Conservation (phyloP, 1,140 invertebrate species). For the Eriocheir sinensis region DNA sequence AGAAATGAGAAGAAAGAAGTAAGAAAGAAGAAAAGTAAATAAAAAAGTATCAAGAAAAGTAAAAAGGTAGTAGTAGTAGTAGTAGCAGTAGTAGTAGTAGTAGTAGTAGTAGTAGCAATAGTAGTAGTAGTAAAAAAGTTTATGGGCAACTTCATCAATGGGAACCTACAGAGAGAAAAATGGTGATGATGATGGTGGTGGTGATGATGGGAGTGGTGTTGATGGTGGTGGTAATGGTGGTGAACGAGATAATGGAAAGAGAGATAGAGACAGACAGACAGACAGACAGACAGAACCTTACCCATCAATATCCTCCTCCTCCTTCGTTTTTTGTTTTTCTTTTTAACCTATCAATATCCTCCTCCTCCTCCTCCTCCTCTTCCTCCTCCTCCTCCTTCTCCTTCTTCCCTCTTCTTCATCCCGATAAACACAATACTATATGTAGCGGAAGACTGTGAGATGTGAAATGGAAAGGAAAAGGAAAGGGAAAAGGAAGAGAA, state of each 20-base stretch:
- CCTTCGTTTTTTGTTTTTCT: no score
- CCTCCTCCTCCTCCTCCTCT: no score
- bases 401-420: no score
- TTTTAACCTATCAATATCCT: no score
- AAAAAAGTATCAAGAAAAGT: no score
- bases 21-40: no score
- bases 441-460: not conserved
- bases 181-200: not conserved
- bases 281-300: not conserved
- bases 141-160: not conserved
- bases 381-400: no score
- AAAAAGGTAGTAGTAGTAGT: not conserved
- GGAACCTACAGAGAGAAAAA: not conserved
- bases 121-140: not conserved
- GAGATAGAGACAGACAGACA: not conserved
- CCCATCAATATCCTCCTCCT: not conserved
- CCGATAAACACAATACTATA: not conserved
- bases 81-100: conserved; percentile 12
- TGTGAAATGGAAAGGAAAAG: not conserved
- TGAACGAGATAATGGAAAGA: not conserved
- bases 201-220: not conserved
- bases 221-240: not conserved
- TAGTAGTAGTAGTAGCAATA: not conserved
- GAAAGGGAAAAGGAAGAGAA: not conserved
- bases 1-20: no score